A percentile compares a stretch with the other conserved stretches of the same genome.
These are phyloP conservation scores for Cebidichthys violaceus DNA, from an alignment of 2,113 vertebrate genomes.

Conservation along the genomic window DNA sequence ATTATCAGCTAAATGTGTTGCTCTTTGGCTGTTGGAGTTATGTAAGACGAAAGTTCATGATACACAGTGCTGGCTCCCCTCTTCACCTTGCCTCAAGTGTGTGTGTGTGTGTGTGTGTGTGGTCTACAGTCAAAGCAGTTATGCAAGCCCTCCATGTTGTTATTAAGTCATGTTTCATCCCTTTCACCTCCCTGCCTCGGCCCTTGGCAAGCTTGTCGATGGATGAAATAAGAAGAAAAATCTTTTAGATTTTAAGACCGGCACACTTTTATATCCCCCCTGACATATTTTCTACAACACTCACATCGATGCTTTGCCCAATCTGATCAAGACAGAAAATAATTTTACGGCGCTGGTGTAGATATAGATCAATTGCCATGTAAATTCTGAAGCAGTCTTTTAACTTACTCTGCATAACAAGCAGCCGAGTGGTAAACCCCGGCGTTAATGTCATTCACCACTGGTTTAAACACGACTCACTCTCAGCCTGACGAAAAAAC, in stretches of 20 bases:
- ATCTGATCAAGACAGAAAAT: constrained; percentile 23
- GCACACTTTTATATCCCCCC: background rate
- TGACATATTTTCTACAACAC: background rate
- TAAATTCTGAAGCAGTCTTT: constrained; percentile 44
- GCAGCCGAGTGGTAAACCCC: constrained; percentile 48
- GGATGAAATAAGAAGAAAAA: background rate
- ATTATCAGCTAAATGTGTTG: constrained; percentile 47
- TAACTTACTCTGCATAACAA: constrained; percentile 39
- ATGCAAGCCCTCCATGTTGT: constrained; percentile 56
- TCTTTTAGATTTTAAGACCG: constrained; percentile 11
- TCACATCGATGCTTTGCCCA: background rate
- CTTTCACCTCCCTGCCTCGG: constrained; percentile 30
- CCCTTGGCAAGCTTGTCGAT: background rate
- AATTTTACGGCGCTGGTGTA: constrained; percentile 15
- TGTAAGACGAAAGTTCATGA: constrained; percentile 57
- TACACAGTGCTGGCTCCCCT: constrained; percentile 31
- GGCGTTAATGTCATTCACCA: constrained; percentile 31
- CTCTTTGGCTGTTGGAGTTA: constrained; percentile 54
- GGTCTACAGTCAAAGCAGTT: constrained; percentile 54
- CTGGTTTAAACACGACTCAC: constrained; percentile 53
- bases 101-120: constrained; percentile 37
- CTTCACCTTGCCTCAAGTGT: constrained; percentile 49
- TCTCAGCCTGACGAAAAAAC: constrained; percentile 32
- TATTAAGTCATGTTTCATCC: constrained; percentile 41
- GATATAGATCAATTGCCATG: constrained; percentile 48